Evolutionary conservation across 2,113 vertebrate genomes (phyloP), one percentile per base, ranked within the genome.

Genomic region (Terrapene triunguis): DNA sequence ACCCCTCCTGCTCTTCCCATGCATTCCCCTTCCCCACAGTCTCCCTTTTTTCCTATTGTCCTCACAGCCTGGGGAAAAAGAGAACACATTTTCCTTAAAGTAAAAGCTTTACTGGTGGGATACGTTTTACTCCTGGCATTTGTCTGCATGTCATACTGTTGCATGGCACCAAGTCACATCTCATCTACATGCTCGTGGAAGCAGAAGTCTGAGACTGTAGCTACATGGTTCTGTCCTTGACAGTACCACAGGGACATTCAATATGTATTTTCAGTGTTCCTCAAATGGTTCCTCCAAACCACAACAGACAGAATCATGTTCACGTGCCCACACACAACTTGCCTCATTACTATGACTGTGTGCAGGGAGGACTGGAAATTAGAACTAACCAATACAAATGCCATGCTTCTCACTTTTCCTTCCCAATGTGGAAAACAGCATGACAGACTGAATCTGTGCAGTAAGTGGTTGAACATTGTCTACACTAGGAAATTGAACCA

Each of bases 301-400:
- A 50, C 27, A 89, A 25, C 32, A 35, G 89, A 54, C 4, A 84
- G 42, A n/a, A 84, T 24, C 21, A 22, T 4, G 14, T 62, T 32
- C 74, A 10, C 25, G 32, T 4, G 25, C 53, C 10, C 32, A 35
- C 54, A 22, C 24, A 76, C 47, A 59, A 10, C 29, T 22, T 55
- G 38, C 32, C 38, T 89, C 53, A 21, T 69, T 48, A 62, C 38
- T 22, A 74, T 21, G 10, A 38, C 21, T 42, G 19, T 22, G 38
- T 10, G 69, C 1, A 0, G 9, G 4, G 24, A 16, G 51, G 32
- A 51, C 0, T 22, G 29, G 22, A 84, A 5, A 55, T 10, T 7
- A 80, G 17, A 76, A 76, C 48, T 25, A 13, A 62, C 32, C 5
- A 38, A 78, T 48, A 35, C 42, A 25, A 76, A 44, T 76, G 38